Percentiles rank a stretch among this genome's conserved stretches.
Conservation (phyloP, 1,140 invertebrate genomes). For the Diploscapter pachys region DNA sequence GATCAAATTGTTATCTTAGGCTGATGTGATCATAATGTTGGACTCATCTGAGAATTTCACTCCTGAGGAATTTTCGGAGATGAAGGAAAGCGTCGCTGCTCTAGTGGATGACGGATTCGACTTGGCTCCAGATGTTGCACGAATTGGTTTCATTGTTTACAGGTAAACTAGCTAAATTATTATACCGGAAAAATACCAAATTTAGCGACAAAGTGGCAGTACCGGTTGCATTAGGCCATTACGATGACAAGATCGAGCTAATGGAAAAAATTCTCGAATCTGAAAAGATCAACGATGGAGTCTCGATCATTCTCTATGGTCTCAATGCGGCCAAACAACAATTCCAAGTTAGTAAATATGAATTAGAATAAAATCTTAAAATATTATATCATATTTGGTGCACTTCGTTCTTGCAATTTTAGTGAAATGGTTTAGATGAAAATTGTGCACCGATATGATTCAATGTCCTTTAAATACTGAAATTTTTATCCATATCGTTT, state of each 20-base stretch:
- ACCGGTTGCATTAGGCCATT: constrained; percentile 56
- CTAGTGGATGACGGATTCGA: constrained; percentile 58
- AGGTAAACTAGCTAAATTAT: constrained; percentile 30
- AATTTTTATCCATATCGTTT: too few species aligned
- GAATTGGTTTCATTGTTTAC: constrained; percentile 54
- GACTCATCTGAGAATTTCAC: constrained; percentile 56
- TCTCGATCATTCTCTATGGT: constrained; percentile 46
- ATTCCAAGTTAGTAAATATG: constrained; percentile 39
- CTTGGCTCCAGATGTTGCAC: constrained; percentile 55
- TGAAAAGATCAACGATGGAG: constrained; percentile 38
- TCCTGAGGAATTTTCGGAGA: constrained; percentile 43
- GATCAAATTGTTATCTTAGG: constrained; percentile 18
- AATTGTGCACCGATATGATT: too few species aligned
- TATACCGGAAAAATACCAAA: too few species aligned
- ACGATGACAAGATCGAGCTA: constrained; percentile 58
- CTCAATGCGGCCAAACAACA: constrained; percentile 58
- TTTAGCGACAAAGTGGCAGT: constrained; percentile 54
- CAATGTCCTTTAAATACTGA: too few species aligned
- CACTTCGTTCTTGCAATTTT: too few species aligned
- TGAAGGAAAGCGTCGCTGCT: constrained; percentile 50
- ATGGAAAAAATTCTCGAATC: constrained; percentile 48
- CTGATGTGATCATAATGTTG: constrained; percentile 52
- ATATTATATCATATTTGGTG: too few species aligned
- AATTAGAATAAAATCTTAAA: not conserved
- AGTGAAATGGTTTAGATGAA: too few species aligned